A percentile compares a stretch with the other conserved stretches of the same genome.
phyloP scores from a whole-genome alignment of 53 echinoderm and acorn worm genomes.

The Echinometra lucunter region DNA sequence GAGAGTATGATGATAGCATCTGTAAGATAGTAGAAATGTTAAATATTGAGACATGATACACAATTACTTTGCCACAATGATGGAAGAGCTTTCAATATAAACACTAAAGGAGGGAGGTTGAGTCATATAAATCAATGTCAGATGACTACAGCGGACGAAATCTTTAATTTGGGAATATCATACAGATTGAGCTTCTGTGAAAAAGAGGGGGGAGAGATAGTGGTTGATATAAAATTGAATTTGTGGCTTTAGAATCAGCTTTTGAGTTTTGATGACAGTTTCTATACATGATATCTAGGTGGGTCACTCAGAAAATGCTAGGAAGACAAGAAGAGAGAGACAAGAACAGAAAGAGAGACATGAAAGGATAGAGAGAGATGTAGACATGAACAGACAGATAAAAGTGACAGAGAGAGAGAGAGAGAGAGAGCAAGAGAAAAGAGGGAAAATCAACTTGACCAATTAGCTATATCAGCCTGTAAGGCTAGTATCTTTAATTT shows the following conservation, averaged over 20 bases:
- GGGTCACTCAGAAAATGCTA: background rate
- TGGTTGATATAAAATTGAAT: background rate
- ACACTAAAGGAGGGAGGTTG: background rate
- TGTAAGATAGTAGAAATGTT: background rate
- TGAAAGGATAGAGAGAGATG: background rate
- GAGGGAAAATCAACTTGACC: background rate
- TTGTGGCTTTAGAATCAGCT: background rate
- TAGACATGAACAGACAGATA: background rate
- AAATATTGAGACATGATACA: slow-evolving; percentile 18
- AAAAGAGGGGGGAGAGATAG: background rate
- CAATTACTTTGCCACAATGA: slow-evolving; percentile 7
- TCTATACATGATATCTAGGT: background rate
- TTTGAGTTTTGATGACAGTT: background rate
- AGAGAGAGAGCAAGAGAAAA: background rate
- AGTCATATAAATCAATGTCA: slow-evolving; percentile 24
- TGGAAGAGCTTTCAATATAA: slow-evolving; percentile 34
- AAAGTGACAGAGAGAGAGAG: background rate
- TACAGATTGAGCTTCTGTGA: background rate
- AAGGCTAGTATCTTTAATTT: background rate
- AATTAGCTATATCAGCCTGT: background rate
- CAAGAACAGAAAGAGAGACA: background rate
- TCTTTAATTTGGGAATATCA: background rate
- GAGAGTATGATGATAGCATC: too few relatives aligned
- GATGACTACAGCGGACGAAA: background rate
- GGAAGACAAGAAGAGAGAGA: background rate